Base-by-base conservation (phyloP, 2,113 vertebrate genomes). In the Myocastor coypus region DNA sequence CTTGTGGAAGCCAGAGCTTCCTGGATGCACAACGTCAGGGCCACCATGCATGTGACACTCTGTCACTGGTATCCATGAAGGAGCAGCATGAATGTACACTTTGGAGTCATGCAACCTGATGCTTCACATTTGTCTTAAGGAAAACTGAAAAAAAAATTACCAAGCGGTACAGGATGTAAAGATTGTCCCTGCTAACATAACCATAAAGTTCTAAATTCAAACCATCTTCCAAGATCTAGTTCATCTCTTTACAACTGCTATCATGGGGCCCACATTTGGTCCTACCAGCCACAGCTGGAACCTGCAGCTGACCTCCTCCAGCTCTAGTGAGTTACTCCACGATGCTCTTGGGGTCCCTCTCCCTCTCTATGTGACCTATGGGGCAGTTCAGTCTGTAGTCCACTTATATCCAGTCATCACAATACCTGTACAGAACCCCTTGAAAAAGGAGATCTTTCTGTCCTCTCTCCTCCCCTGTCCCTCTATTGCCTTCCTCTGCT, bases 191-290 rank as follows among this genome's bases (percentile, higher is more conserved):
- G 32, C 26, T 34, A 87, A 83, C 42, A 84, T 80, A 96, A 69
- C 37, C 14, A 66, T 78, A 63, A 78, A 83, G 40, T 95, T 86
- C 32, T 52, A 30, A 91, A 42, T 84, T 69, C 52, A 89, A 96
- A 68, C 13, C 59, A 68, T 22, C 11, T 11, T 86, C 52, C 40
- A 68, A 81, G 81, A 69, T 78, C 40, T 68, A 78, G 34, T 55
- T 75, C 30, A 83, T 32, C 34, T 83, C 26, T 69, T 85, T 85
- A 52, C n/a, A 68, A 85, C 40, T 68, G 28, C 55, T 46, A n/a
- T 42, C 64, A 32, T 10, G 19, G 19, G 30, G 22, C 24, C 64
- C 82, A 42, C 6, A 40, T 75, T 81, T 81, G 42, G 66, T 32
- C 32, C 78, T 50, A 59, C 73, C 66, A 37, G 42, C 66, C 32